Conservation (phyloP, 2,888 invertebrate species). For the Eristalinus aeneus region DNA sequence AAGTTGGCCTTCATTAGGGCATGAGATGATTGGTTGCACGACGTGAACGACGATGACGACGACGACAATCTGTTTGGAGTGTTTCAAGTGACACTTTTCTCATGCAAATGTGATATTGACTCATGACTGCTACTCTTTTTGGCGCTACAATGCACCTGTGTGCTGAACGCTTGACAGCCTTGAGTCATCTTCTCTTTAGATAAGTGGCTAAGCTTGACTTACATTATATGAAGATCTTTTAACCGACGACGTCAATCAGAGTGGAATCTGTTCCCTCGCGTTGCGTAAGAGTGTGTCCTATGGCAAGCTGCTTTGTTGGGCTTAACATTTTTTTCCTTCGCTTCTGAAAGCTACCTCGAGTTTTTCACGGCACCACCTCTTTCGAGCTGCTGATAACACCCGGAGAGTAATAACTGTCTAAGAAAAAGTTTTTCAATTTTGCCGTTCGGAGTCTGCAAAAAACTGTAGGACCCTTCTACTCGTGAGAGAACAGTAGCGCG, state of each 20-base stretch:
- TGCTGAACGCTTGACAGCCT: neutral
- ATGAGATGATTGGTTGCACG: conserved; percentile 3
- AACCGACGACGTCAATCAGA: neutral
- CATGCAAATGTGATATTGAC: neutral
- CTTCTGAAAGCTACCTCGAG: no score
- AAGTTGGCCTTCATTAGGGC: conserved; percentile 31
- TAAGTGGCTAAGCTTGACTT: neutral
- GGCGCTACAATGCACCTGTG: neutral
- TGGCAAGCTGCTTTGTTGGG: no score
- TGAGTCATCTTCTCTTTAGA: neutral
- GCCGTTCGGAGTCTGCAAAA: no score
- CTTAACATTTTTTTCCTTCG: no score
- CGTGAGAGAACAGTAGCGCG: no score
- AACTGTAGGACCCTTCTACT: no score
- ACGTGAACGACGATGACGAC: neutral
- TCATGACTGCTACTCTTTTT: neutral
- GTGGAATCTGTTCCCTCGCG: no score
- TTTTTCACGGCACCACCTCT: no score
- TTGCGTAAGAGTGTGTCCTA: no score
- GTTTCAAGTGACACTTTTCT: neutral
- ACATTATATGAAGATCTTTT: neutral
- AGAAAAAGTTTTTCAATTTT: no score
- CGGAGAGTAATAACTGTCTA: no score
- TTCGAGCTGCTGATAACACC: no score
- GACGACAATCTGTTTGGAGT: neutral